Conservation (phyloP, 2,888 invertebrate species). For the Agonopterix arenella region DNA sequence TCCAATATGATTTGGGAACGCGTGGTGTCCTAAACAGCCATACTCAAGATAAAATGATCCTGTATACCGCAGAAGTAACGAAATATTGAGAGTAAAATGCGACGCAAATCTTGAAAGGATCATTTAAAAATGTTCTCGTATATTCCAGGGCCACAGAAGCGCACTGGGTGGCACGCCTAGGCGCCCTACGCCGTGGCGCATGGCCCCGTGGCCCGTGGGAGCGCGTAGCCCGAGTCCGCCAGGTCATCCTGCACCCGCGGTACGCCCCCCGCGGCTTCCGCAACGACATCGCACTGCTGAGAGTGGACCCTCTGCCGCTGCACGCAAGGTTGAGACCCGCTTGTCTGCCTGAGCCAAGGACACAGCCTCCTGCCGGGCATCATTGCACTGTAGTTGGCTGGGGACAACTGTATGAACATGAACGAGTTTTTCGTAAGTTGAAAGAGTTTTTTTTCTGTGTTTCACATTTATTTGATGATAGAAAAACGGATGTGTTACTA, state of each 20-base stretch:
- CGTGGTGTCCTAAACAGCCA: no score
- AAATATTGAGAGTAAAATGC: no score
- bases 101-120: no score
- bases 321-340: constrained; percentile 65
- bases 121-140: no score
- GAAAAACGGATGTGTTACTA: no score
- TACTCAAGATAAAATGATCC: no score
- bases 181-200: constrained; percentile 83
- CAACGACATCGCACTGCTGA: constrained; percentile 85
- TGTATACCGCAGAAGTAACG: no score
- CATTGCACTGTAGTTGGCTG: constrained; percentile 88
- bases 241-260: constrained; percentile 82
- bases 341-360: constrained; percentile 75
- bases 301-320: constrained; percentile 77
- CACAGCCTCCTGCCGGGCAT: constrained; percentile 78
- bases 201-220: constrained; percentile 87
- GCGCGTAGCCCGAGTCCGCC: constrained; percentile 79
- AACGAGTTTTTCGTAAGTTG: constrained; percentile 86
- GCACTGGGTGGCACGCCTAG: constrained; percentile 88
- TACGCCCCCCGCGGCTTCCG: constrained; percentile 86
- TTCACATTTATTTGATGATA: no score
- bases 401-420: constrained; percentile 88
- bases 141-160: constrained; percentile 80
- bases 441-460: neutral
- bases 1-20: no score